Conservation (phyloP, 2,888 invertebrate species). For the Dynastes hyllus region DNA sequence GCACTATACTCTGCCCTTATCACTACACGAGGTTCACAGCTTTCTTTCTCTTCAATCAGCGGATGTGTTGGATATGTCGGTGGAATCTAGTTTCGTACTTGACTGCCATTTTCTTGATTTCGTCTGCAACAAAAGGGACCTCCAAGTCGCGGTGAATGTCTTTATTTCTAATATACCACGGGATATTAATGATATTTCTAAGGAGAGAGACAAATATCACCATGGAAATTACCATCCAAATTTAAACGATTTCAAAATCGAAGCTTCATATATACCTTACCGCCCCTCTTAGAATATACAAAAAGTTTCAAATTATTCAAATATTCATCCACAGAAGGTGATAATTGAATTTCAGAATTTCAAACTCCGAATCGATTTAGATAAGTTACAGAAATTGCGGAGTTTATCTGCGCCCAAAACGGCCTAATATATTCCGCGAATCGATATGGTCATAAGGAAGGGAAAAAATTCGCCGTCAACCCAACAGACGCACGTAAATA, state of each 20-base stretch:
- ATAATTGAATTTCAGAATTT: constrained; percentile 41
- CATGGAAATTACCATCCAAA: too few species aligned
- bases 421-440: constrained; percentile 29
- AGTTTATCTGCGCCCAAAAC: constrained; percentile 27
- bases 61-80: too few species aligned
- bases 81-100: too few species aligned
- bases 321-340: constrained; percentile 24
- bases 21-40: too few species aligned
- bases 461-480: neutral
- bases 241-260: constrained; percentile 12
- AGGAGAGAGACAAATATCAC: too few species aligned
- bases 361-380: constrained; percentile 42
- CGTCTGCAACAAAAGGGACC: too few species aligned
- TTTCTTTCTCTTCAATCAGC: too few species aligned
- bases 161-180: too few species aligned
- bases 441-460: constrained; percentile 4
- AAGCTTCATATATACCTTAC: neutral
- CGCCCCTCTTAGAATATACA: neutral
- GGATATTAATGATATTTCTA: too few species aligned
- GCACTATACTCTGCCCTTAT: too few species aligned
- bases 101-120: too few species aligned
- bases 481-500: constrained; percentile 26
- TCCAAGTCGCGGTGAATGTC: too few species aligned
- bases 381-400: constrained; percentile 37
- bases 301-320: constrained; percentile 38